Percentiles rank a stretch among this genome's conserved stretches.
phyloP scores from a whole-genome alignment of 2,113 vertebrate genomes.

The Vidua macroura region DNA sequence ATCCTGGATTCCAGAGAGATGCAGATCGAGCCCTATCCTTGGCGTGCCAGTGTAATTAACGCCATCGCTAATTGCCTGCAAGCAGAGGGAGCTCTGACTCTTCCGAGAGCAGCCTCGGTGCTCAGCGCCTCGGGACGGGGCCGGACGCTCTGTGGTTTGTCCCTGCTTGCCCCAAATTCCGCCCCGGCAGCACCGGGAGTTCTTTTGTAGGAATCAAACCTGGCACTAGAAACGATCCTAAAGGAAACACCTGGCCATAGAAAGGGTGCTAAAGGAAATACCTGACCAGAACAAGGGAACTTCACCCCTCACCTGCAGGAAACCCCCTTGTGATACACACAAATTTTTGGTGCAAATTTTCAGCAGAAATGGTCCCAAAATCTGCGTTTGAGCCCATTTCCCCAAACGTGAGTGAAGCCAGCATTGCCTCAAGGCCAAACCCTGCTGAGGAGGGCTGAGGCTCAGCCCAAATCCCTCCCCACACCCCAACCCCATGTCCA shows the following conservation, averaged over 20 bases:
- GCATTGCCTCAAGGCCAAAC: neutral
- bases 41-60: neutral
- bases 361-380: neutral
- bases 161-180: rapidly evolving
- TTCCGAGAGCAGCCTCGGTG: neutral
- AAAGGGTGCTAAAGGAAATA: no score
- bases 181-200: neutral
- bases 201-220: neutral
- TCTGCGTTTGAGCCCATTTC: neutral
- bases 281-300: rapidly evolving
- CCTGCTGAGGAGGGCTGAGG: neutral
- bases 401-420: neutral
- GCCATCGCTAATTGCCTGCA: neutral
- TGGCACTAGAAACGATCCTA: neutral
- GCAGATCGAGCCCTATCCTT: rapidly evolving
- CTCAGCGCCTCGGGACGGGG: neutral
- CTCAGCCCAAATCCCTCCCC: neutral
- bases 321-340: no score
- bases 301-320: neutral
- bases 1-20: rapidly evolving
- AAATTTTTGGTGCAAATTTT: neutral
- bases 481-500: neutral
- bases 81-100: slow-evolving; percentile 49
- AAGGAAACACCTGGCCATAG: neutral
- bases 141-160: rapidly evolving